Conservation (phyloP, 2,113 vertebrate genomes). For the Hyaena hyaena region DNA sequence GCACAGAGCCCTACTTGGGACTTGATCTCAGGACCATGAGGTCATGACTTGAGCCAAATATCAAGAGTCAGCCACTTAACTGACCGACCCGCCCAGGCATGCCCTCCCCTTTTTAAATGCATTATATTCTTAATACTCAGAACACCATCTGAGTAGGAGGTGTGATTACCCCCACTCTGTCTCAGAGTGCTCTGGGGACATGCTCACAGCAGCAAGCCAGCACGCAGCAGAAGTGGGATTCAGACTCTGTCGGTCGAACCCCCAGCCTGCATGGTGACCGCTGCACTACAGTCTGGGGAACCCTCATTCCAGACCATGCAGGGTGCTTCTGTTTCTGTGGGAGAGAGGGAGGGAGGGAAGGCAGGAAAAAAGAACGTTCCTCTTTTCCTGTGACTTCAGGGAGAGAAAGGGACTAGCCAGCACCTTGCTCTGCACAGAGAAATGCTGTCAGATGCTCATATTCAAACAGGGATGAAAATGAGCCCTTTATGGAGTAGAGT, state of each 20-base stretch:
- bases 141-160: background rate
- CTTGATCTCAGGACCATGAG: too few relatives aligned
- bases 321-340: background rate
- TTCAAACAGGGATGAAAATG: background rate
- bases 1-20: too few relatives aligned
- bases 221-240: background rate
- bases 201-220: accelerated
- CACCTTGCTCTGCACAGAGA: background rate
- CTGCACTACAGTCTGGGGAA: accelerated
- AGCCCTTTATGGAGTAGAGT: background rate
- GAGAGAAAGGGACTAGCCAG: background rate
- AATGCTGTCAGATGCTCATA: background rate
- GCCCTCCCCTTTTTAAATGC: too few relatives aligned
- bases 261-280: background rate
- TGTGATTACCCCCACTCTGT: accelerated
- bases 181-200: too few relatives aligned
- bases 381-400: background rate
- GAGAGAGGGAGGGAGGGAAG: accelerated
- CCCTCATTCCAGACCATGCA: background rate
- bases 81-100: too few relatives aligned
- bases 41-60: too few relatives aligned
- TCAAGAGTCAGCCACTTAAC: too few relatives aligned
- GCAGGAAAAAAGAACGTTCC: background rate
- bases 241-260: accelerated
- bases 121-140: accelerated